Conservation (phyloP, 1,140 invertebrate genomes). For the Drosophila subpulchrella region DNA sequence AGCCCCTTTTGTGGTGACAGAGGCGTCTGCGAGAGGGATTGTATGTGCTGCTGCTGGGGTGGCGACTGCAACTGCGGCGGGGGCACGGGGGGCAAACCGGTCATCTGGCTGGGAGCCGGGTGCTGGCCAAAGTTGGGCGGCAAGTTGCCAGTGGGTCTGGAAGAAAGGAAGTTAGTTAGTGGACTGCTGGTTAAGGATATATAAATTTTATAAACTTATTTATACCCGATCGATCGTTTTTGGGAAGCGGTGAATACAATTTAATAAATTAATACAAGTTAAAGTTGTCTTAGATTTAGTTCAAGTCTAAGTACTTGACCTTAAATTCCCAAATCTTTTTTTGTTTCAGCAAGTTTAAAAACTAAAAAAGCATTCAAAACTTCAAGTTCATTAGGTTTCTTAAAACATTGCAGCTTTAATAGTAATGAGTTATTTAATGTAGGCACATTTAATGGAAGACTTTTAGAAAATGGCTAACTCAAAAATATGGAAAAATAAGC, state of each 20-base stretch:
- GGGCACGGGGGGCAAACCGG: conserved; percentile 55
- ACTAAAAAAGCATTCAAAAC: neutral
- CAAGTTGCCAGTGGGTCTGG: conserved; percentile 64
- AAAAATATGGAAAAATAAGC: too few species aligned
- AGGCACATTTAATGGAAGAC: too few species aligned
- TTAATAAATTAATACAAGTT: too few species aligned
- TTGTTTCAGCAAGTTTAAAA: too few species aligned
- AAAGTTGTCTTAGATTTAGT: too few species aligned
- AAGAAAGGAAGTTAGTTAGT: neutral
- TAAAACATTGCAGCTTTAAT: too few species aligned
- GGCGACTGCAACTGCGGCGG: conserved; percentile 30
- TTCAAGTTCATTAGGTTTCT: neutral
- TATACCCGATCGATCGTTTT: too few species aligned
- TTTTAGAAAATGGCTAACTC: too few species aligned
- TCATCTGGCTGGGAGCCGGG: conserved; percentile 55
- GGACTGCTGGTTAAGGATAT: neutral
- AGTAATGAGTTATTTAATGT: too few species aligned
- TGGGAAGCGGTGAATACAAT: too few species aligned
- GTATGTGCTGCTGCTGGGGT: conserved; percentile 21
- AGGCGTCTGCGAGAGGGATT: conserved; percentile 16
- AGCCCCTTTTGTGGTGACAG: conserved; percentile 43
- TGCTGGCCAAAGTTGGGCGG: conserved; percentile 62
- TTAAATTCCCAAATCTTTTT: too few species aligned
- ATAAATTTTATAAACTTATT: neutral
- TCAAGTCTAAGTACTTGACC: too few species aligned